These are phyloP conservation scores for Epistrophe eligans DNA, from an alignment of 2,888 invertebrate genomes.

Conservation along the genomic window DNA sequence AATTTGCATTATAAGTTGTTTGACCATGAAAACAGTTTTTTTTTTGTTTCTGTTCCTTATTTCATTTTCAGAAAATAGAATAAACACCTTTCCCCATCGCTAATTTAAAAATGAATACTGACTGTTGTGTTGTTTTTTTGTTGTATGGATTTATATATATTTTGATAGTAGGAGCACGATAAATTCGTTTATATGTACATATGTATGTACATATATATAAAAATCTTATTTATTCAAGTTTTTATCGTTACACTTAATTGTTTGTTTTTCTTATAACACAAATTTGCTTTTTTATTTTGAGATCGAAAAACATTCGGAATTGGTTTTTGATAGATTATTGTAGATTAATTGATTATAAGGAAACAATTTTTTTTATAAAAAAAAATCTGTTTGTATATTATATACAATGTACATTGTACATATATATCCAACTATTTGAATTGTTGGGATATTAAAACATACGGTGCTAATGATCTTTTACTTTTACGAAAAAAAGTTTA, in stretches of 20 bases:
- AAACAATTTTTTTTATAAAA: not conserved
- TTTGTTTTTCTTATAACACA: slow-evolving; percentile 34
- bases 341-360: slow-evolving; percentile 9
- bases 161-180: slow-evolving; percentile 5
- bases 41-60: not conserved
- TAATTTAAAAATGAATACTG: slow-evolving; percentile 20
- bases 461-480: not conserved
- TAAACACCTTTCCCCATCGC: slow-evolving; percentile 18
- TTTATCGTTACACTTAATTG: slow-evolving; percentile 43
- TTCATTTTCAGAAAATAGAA: slow-evolving; percentile 18
- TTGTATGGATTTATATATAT: not conserved
- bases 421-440: too few relatives aligned
- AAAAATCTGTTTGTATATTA: too few relatives aligned
- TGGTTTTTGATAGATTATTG: slow-evolving; percentile 23
- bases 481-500: too few relatives aligned
- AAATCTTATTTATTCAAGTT: slow-evolving; percentile 50
- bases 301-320: slow-evolving; percentile 13
- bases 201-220: not conserved
- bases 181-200: slow-evolving; percentile 12
- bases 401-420: too few relatives aligned
- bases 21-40: slow-evolving; percentile 17
- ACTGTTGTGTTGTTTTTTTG: not conserved
- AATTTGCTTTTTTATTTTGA: slow-evolving; percentile 21
- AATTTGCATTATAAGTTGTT: slow-evolving; percentile 37
- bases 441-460: not conserved